phyloP scores from a whole-genome alignment of 2,888 invertebrate genomes.

The Ganaspis brasiliensis region DNA sequence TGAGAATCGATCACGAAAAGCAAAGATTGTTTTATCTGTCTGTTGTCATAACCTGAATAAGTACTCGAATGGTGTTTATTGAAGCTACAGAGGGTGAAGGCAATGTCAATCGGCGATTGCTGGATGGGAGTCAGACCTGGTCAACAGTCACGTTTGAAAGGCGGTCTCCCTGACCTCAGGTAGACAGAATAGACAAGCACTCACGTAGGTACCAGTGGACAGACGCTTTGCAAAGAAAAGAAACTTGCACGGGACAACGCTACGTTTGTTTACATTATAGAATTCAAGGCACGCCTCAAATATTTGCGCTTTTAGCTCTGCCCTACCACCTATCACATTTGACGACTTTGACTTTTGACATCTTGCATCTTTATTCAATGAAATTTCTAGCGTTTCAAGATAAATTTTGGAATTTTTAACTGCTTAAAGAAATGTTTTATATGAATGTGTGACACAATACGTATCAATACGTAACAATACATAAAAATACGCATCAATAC shows the following conservation, averaged over 20 bases:
- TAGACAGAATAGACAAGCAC: slow-evolving; percentile 49
- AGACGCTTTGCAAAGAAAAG: slow-evolving; percentile 52
- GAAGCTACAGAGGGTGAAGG: slow-evolving; percentile 53
- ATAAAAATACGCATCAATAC: too few relatives aligned
- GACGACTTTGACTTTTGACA: background rate
- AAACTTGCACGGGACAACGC: slow-evolving; percentile 63
- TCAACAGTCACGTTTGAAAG: slow-evolving; percentile 60
- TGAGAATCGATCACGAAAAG: slow-evolving; percentile 40
- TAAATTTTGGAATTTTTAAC: too few relatives aligned
- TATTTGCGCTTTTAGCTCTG: slow-evolving; percentile 78
- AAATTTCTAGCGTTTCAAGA: too few relatives aligned
- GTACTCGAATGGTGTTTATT: slow-evolving; percentile 65
- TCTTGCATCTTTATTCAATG: too few relatives aligned
- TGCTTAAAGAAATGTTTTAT: too few relatives aligned
- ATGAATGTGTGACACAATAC: too few relatives aligned
- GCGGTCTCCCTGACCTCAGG: slow-evolving; percentile 50
- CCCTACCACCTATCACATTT: slow-evolving; percentile 66
- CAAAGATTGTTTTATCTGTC: slow-evolving; percentile 29
- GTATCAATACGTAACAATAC: too few relatives aligned
- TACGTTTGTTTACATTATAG: slow-evolving; percentile 67
- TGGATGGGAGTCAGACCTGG: slow-evolving; percentile 47
- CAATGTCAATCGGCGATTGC: slow-evolving; percentile 53
- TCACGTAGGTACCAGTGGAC: slow-evolving; percentile 47
- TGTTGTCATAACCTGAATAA: slow-evolving; percentile 33
- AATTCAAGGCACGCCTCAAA: slow-evolving; percentile 73